Conservation (phyloP, 2,888 invertebrate species). For the Drosophila monieri region DNA sequence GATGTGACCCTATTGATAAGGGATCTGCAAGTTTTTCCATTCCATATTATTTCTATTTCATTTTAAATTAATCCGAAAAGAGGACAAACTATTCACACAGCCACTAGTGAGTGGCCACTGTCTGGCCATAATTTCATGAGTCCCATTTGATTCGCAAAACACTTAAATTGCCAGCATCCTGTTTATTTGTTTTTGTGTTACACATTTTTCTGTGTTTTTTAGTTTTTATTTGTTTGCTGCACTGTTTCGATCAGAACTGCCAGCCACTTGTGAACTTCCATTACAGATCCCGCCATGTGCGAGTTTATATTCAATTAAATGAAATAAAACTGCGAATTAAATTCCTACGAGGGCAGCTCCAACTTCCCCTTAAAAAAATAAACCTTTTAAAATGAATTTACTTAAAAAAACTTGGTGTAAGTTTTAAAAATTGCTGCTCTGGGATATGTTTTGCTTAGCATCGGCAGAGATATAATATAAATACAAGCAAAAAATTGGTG, state of each 20-base stretch:
- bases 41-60: too few relatives aligned
- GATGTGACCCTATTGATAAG: constrained; percentile 37
- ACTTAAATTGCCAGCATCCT: constrained; percentile 42
- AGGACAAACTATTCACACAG: constrained; percentile 4
- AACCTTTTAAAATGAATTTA: neutral
- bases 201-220: neutral
- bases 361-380: constrained; percentile 18
- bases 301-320: constrained; percentile 68
- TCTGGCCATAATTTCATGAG: constrained; percentile 39
- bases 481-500: constrained; percentile 53
- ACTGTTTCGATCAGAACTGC: constrained; percentile 4
- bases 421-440: neutral
- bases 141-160: constrained; percentile 47
- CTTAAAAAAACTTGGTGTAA: neutral
- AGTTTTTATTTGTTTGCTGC: constrained; percentile 10
- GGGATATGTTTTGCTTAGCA: neutral
- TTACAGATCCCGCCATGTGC: constrained; percentile 29
- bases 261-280: constrained; percentile 33
- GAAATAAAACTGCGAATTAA: constrained; percentile 72
- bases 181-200: constrained; percentile 34
- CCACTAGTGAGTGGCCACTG: neutral
- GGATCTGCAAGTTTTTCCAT: neutral
- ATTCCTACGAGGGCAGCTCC: constrained; percentile 42
- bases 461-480: neutral
- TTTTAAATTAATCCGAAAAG: neutral